Evolutionary conservation across 1,140 invertebrate genomes (phyloP).

Genomic region (Antheraea pernyi): DNA sequence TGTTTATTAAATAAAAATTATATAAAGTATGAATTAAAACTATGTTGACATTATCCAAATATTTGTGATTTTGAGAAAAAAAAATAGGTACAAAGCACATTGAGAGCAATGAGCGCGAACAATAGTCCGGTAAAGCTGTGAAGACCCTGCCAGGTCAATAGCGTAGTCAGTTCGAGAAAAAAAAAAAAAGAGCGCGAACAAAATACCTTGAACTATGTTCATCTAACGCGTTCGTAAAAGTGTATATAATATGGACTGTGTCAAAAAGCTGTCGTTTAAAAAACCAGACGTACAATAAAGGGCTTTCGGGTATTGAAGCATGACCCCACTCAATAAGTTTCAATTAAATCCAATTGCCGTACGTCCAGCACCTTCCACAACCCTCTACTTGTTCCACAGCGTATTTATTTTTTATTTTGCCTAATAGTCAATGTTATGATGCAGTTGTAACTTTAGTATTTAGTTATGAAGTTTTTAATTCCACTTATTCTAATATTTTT

Average conservation of each 20-base stretch:
- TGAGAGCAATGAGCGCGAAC: no score
- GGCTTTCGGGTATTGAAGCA: neutral
- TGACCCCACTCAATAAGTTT: slow-evolving; percentile 45
- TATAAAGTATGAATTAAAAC: no score
- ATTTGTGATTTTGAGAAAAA: no score
- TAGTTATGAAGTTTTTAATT: neutral
- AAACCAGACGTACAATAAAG: neutral
- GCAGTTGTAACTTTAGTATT: neutral
- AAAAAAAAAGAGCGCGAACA: no score
- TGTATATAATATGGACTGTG: no score
- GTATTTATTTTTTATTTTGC: neutral
- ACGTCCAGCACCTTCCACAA: slow-evolving; percentile 64
- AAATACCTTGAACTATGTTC: neutral
- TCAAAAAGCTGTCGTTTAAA: neutral
- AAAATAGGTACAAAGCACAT: no score
- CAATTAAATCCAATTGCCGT: slow-evolving; percentile 63
- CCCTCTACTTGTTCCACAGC: slow-evolving; percentile 35
- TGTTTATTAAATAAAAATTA: no score
- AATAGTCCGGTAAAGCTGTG: no score
- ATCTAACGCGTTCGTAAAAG: neutral
- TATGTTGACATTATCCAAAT: no score
- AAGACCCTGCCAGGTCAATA: no score
- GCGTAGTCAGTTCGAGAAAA: no score
- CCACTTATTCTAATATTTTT: no score
- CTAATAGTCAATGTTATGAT: neutral